phyloP scores from a whole-genome alignment of 2,888 invertebrate genomes.

The Philhelius pedissequus region DNA sequence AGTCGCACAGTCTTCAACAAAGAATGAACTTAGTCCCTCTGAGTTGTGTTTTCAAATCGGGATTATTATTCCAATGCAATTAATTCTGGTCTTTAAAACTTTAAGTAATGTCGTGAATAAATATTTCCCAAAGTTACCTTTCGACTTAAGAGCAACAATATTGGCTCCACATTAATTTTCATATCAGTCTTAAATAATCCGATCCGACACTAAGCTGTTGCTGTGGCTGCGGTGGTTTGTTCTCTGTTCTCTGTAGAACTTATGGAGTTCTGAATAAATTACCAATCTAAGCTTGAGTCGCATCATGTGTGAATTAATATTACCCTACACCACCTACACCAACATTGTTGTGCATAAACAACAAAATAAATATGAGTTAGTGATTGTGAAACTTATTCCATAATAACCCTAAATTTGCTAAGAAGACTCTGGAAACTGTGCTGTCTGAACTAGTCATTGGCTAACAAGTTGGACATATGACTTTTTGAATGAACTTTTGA shows the following conservation, averaged over 20 bases:
- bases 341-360: too few species aligned
- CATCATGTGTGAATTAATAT: background rate
- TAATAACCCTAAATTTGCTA: too few species aligned
- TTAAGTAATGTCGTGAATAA: slow-evolving; percentile 32
- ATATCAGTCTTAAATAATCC: slow-evolving; percentile 46
- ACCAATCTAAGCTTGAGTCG: background rate
- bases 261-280: slow-evolving; percentile 1
- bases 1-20: background rate
- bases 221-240: slow-evolving; percentile 48
- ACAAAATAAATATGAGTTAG: too few species aligned
- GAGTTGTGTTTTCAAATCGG: background rate
- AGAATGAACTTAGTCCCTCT: background rate
- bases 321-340: background rate
- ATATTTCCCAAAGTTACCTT: slow-evolving; percentile 15
- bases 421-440: too few species aligned
- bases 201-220: slow-evolving; percentile 57
- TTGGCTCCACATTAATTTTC: slow-evolving; percentile 30
- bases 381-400: too few species aligned
- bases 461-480: too few species aligned
- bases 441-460: too few species aligned
- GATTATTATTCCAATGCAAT: slow-evolving; percentile 22
- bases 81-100: slow-evolving; percentile 34
- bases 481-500: too few species aligned
- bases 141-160: background rate
- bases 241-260: background rate